Evolutionary conservation across 92 coral and sea anemone genomes (phyloP).

Genomic region (Porites divaricata): DNA sequence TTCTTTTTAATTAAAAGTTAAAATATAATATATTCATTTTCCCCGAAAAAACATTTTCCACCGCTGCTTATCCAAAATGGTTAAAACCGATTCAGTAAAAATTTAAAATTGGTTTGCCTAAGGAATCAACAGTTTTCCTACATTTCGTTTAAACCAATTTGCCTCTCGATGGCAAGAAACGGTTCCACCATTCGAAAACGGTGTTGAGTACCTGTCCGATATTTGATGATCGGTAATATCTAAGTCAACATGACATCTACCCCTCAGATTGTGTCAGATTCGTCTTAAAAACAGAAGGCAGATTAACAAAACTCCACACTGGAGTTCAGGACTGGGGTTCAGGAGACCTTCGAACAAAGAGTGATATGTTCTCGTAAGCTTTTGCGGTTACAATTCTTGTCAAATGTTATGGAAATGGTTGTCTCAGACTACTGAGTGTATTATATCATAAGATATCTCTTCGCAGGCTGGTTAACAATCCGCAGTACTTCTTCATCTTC

Average conservation of each 20-base stretch:
- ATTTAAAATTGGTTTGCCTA: not conserved
- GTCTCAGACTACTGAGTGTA: no score
- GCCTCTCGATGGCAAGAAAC: not conserved
- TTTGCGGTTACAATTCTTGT: no score
- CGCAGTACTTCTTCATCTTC: no score
- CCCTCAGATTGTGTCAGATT: not conserved
- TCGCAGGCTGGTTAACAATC: no score
- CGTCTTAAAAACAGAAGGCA: not conserved
- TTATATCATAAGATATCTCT: no score
- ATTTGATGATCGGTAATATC: not conserved
- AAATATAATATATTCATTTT: conserved; percentile 12
- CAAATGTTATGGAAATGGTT: no score
- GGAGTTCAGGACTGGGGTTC: not conserved
- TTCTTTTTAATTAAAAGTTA: conserved; percentile 31
- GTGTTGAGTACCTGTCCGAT: not conserved
- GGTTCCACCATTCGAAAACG: not conserved
- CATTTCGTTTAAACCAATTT: not conserved
- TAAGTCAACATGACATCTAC: not conserved
- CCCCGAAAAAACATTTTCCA: no score
- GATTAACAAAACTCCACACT: not conserved
- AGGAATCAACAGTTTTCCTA: not conserved
- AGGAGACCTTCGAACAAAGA: no score
- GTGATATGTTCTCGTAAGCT: no score
- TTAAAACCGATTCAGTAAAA: not conserved
- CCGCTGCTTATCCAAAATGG: not conserved